Percentiles rank a stretch among this genome's conserved stretches.
Evolutionary conservation across 2,113 vertebrate genomes (phyloP).

Genomic region (Thryonomys swinderianus): DNA sequence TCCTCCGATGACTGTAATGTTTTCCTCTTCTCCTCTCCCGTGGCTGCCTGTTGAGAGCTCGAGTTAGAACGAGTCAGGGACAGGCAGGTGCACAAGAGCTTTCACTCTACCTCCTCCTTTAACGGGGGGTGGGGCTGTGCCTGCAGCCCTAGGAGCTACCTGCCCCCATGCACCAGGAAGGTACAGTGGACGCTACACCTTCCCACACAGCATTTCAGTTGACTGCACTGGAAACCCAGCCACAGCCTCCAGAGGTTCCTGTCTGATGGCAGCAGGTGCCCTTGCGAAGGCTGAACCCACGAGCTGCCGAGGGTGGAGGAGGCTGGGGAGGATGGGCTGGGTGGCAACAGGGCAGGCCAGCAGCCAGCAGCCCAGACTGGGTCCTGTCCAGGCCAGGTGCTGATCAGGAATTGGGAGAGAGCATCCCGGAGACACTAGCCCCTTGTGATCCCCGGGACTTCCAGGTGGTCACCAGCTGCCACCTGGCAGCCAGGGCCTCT

Average conservation of each 20-base stretch:
- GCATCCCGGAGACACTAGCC: background rate
- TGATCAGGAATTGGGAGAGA: background rate
- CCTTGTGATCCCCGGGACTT: accelerated
- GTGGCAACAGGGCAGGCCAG: background rate
- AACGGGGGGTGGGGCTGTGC: accelerated
- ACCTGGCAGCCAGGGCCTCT: background rate
- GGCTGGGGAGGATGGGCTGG: background rate
- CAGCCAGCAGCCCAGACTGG: background rate
- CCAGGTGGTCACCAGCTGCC: background rate
- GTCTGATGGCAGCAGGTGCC: no score
- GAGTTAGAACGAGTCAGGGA: background rate
- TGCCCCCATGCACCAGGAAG: background rate
- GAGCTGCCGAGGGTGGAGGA: background rate
- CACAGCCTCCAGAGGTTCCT: background rate
- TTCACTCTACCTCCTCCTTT: background rate
- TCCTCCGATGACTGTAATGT: background rate
- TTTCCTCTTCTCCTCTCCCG: background rate
- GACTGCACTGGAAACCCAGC: background rate
- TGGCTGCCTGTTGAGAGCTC: background rate
- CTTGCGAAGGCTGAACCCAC: background rate
- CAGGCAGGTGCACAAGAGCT: accelerated
- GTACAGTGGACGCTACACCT: background rate
- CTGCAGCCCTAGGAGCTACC: background rate
- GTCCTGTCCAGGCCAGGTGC: background rate
- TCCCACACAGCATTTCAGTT: background rate